A percentile compares a stretch with the other conserved stretches of the same genome.
These are phyloP conservation scores for Platysteira castanea DNA, from an alignment of 2,113 vertebrate species.

Conservation along the genomic window DNA sequence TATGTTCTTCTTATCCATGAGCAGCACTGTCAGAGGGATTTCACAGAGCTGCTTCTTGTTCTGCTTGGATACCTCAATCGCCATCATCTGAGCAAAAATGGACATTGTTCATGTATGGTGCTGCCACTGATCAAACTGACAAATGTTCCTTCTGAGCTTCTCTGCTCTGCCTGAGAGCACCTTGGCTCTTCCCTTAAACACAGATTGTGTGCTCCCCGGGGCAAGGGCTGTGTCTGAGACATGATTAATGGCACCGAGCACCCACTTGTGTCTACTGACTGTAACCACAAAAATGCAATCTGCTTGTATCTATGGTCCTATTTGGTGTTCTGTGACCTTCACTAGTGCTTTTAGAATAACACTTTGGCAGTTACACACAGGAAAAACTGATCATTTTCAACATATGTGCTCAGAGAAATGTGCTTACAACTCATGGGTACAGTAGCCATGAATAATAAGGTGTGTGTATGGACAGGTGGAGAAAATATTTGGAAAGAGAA, in stretches of 20 bases:
- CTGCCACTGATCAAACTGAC: background rate
- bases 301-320: background rate
- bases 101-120: background rate
- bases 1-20: background rate
- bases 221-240: background rate
- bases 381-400: background rate
- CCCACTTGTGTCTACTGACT: background rate
- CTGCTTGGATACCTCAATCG: background rate
- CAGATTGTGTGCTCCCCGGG: background rate
- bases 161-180: background rate
- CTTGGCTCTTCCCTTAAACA: background rate
- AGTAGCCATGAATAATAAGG: background rate
- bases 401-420: background rate
- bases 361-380: background rate
- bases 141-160: background rate
- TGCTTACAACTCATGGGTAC: background rate
- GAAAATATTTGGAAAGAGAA: background rate
- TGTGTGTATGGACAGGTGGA: background rate
- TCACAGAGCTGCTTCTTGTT: background rate
- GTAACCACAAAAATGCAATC: background rate
- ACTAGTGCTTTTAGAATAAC: background rate
- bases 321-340: background rate
- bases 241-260: background rate
- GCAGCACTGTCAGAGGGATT: background rate
- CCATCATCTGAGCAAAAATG: background rate